Evolutionary conservation across 2,113 vertebrate genomes (phyloP).

Genomic region (Martes martes): DNA sequence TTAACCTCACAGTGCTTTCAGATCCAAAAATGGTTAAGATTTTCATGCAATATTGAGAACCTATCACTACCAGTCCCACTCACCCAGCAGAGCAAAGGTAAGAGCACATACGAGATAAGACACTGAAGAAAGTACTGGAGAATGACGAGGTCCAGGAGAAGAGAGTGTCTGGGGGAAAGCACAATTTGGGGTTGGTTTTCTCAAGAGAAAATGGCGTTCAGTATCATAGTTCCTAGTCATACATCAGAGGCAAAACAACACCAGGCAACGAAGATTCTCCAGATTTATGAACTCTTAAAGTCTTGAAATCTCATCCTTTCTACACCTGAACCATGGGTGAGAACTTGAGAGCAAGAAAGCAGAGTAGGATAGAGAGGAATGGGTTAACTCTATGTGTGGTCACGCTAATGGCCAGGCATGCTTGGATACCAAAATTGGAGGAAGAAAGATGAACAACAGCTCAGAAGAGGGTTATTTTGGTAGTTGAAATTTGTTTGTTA

Average conservation of each 20-base stretch:
- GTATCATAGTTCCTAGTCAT: not conserved
- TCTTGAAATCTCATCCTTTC: not conserved
- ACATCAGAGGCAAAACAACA: too few relatives aligned
- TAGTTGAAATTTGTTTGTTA: not conserved
- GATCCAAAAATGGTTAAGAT: not conserved
- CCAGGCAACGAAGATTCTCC: not conserved
- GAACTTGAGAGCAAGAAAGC: not conserved
- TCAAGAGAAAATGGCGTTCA: not conserved
- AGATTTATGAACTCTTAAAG: not conserved
- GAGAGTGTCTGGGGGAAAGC: not conserved
- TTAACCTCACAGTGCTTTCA: not conserved
- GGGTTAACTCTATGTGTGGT: fast-evolving
- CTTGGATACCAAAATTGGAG: too few relatives aligned
- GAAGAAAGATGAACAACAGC: fast-evolving
- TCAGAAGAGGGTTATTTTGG: not conserved
- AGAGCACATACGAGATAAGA: not conserved
- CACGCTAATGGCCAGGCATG: not conserved
- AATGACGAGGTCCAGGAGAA: not conserved
- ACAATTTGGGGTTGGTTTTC: not conserved
- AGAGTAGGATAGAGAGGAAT: not conserved
- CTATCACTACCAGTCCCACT: not conserved
- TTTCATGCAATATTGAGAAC: not conserved
- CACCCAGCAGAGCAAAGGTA: not conserved
- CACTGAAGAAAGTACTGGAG: not conserved
- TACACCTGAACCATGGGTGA: not conserved